A percentile compares a stretch with the other conserved stretches of the same genome.
phyloP scores from a whole-genome alignment of 2,797 vertebrate genomes.

The Spondyliosoma cantharus region DNA sequence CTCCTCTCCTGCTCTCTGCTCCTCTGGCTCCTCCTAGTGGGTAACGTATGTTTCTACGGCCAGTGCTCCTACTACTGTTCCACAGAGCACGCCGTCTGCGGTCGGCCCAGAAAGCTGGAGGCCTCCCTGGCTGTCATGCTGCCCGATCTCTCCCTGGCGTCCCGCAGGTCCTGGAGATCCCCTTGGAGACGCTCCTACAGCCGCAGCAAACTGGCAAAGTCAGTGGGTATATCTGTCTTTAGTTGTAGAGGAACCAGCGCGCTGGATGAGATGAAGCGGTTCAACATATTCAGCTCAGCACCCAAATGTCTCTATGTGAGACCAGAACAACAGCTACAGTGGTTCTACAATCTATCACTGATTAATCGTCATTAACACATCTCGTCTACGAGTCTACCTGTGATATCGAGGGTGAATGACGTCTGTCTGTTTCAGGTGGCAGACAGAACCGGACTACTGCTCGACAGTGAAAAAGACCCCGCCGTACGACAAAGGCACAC shows the following conservation, averaged over 20 bases:
- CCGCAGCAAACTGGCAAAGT: constrained; percentile 88
- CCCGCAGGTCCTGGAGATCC: constrained; percentile 87
- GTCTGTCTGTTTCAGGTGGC: constrained; percentile 80
- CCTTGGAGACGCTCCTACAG: constrained; percentile 94
- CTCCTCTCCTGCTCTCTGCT: constrained; percentile 11
- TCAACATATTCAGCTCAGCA: neutral
- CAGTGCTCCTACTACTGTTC: constrained; percentile 92
- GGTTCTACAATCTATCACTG: no score
- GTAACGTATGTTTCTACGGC: constrained; percentile 90
- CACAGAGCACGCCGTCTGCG: constrained; percentile 90
- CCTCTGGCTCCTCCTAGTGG: constrained; percentile 81
- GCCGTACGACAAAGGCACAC: constrained; percentile 85
- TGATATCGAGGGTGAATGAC: neutral
- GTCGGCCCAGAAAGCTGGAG: constrained; percentile 85
- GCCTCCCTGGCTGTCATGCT: constrained; percentile 89
- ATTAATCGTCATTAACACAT: no score
- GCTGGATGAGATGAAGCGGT: neutral
- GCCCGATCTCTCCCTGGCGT: constrained; percentile 85
- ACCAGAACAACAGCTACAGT: no score
- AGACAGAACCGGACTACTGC: constrained; percentile 85
- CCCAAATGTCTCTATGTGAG: no score
- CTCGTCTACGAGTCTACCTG: no score
- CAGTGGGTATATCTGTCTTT: constrained; percentile 74
- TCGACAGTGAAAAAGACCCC: constrained; percentile 78
- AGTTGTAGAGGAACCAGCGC: neutral